Evolutionary conservation across 1,140 invertebrate genomes (phyloP).

Genomic region (Eurytemora carolleeae): DNA sequence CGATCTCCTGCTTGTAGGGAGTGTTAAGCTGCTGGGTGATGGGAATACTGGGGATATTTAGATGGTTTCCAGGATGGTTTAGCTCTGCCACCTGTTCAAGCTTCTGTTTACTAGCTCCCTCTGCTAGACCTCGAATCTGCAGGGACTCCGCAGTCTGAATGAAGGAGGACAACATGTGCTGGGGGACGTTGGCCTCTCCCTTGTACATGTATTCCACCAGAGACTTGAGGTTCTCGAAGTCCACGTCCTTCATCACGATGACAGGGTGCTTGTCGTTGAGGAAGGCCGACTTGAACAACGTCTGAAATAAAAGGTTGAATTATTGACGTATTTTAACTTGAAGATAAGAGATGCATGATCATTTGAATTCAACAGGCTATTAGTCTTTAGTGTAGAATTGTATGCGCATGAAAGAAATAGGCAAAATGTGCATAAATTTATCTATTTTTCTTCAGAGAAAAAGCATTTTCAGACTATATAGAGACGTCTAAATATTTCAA

Average conservation of each 20-base stretch:
- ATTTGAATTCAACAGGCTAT: too few relatives aligned
- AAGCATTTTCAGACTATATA: too few relatives aligned
- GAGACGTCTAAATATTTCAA: too few relatives aligned
- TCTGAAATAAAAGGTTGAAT: neutral
- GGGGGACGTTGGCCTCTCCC: constrained; percentile 24
- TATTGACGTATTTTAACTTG: neutral
- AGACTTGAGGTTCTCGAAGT: constrained; percentile 22
- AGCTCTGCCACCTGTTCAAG: neutral
- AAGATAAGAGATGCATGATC: too few relatives aligned
- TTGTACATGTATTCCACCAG: constrained; percentile 25
- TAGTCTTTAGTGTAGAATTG: neutral
- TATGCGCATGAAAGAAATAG: too few relatives aligned
- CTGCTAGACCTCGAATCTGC: constrained; percentile 15
- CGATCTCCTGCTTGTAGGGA: constrained; percentile 4
- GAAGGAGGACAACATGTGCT: constrained; percentile 22
- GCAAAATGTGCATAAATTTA: too few relatives aligned
- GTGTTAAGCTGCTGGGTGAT: neutral
- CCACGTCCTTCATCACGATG: constrained; percentile 20
- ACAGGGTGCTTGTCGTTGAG: constrained; percentile 3
- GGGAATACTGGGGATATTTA: neutral
- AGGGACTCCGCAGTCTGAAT: constrained; percentile 22
- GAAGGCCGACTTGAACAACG: neutral
- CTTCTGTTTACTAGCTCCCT: constrained; percentile 15
- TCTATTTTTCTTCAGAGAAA: too few relatives aligned
- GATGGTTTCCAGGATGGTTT: neutral